Percentiles rank a stretch among this genome's conserved stretches.
phyloP scores from a whole-genome alignment of 2,113 vertebrate genomes.

The Pseudois nayaur region DNA sequence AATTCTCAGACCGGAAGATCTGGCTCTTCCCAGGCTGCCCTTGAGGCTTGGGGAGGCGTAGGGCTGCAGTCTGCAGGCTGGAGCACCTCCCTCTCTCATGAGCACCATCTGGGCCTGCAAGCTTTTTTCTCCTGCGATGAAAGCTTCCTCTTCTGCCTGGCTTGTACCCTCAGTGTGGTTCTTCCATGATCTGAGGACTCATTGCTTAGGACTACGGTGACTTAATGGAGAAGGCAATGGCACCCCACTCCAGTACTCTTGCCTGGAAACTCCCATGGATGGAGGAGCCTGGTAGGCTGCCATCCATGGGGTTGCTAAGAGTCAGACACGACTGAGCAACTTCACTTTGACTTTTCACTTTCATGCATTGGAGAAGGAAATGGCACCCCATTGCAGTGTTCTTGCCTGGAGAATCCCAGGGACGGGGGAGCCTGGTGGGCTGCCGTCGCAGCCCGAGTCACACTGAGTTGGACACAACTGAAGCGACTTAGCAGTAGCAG shows the following conservation, averaged over 20 bases:
- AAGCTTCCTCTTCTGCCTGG: background rate
- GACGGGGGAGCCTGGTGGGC: too few relatives aligned
- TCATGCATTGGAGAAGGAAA: too few relatives aligned
- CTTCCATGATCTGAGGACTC: background rate
- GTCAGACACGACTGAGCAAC: too few relatives aligned
- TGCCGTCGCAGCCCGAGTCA: rapidly evolving
- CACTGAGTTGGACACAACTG: rapidly evolving
- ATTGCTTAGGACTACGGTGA: rapidly evolving
- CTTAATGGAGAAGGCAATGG: background rate
- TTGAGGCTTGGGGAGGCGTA: background rate
- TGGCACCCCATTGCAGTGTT: too few relatives aligned
- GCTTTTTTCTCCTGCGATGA: background rate
- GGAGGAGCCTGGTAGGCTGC: too few relatives aligned
- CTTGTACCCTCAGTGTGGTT: background rate
- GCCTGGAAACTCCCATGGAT: too few relatives aligned
- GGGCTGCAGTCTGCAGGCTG: background rate
- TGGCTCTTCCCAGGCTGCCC: background rate
- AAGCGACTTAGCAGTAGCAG: too few relatives aligned
- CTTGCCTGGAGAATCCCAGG: too few relatives aligned
- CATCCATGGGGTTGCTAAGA: too few relatives aligned
- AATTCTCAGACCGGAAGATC: background rate
- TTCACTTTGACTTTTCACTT: too few relatives aligned
- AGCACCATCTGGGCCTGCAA: background rate
- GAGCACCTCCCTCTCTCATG: background rate
- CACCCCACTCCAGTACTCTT: too few relatives aligned